phyloP scores from a whole-genome alignment of 2,797 vertebrate genomes.

The Xiphophorus birchmanni region DNA sequence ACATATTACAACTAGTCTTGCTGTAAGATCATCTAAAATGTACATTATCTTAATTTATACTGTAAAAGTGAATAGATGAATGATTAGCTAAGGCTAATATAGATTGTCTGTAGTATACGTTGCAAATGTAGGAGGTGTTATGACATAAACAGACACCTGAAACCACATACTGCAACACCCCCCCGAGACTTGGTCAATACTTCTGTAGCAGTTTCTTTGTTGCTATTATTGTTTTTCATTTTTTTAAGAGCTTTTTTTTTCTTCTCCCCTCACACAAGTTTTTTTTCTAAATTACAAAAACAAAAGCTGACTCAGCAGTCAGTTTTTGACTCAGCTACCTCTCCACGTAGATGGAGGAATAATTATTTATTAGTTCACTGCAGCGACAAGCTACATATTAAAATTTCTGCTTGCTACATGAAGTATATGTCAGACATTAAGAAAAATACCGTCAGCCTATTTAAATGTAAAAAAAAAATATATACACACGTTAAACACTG shows the following conservation, averaged over 20 bases:
- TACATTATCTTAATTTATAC: constrained; percentile 9
- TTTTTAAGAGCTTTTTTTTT: background rate
- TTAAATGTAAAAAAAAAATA: constrained; percentile 15
- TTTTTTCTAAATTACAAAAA: background rate
- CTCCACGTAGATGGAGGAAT: background rate
- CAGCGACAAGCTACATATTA: constrained; percentile 23
- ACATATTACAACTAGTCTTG: constrained; percentile 29
- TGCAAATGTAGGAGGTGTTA: background rate
- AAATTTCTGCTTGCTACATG: constrained; percentile 10
- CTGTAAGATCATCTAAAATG: background rate
- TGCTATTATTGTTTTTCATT: background rate
- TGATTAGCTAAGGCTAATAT: constrained; percentile 21
- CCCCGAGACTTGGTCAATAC: background rate
- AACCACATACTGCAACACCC: background rate
- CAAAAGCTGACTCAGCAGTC: background rate
- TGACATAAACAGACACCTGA: background rate
- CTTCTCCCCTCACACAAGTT: too few species aligned
- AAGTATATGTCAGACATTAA: constrained; percentile 30
- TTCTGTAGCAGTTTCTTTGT: background rate
- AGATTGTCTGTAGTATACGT: constrained; percentile 33
- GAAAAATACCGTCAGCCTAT: constrained; percentile 18
- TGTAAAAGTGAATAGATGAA: constrained; percentile 29
- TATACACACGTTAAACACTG: constrained; percentile 31
- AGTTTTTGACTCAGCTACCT: background rate
- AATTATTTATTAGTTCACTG: constrained; percentile 8